Evolutionary conservation across 1,140 invertebrate species (phyloP), one percentile per base, ranked within the genome.

Genomic region (Drosophila santomea): DNA sequence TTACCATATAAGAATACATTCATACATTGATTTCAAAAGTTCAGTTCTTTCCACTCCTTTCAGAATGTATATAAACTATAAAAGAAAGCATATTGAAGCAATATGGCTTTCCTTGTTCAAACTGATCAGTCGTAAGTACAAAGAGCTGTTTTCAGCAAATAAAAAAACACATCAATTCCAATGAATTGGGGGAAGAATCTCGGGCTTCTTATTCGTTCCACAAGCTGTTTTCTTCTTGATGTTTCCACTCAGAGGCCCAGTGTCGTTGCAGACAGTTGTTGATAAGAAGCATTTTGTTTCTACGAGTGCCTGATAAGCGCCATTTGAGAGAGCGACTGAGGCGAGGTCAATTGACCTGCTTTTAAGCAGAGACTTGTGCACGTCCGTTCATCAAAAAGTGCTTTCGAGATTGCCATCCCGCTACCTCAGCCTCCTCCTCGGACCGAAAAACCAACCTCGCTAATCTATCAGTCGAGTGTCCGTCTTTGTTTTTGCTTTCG

Each of bases 261-360:
- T 41, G 57, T 56, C 66, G 61, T 54, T 48, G 68, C 68, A 74
- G 68, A 74, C 71, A 48, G 41, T 62, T 20, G 74, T 38, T 76
- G 74, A 76, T 76, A 76, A 78, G 74, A 43, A 71, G 74, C 64
- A 75, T 74, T 75, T 75, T 47, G 52, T 58, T 77, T 52, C 64
- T 47, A 51, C 56, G 72, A 77, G 59, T 59, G 72, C 51, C 74
- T 78, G 74, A 78, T 78, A 78, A 78, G 74, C 52, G 74, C 74
- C 74, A 77, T 77, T 64, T 45, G 48, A 77, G 59, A 51, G 61
- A 61, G 74, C 62, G 39, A 38, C 72, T 38, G 72, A 74, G 23
- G 47, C 74, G 74, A 69, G 74, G 74, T 78, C 74, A 77, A 69
- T 76, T 78, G 74, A 78, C 74, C 74, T 61, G 51, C 74, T 77